A percentile compares a stretch with the other conserved stretches of the same genome.
Evolutionary conservation across 2,113 vertebrate species (phyloP).

Genomic region (Trogon surrucura): DNA sequence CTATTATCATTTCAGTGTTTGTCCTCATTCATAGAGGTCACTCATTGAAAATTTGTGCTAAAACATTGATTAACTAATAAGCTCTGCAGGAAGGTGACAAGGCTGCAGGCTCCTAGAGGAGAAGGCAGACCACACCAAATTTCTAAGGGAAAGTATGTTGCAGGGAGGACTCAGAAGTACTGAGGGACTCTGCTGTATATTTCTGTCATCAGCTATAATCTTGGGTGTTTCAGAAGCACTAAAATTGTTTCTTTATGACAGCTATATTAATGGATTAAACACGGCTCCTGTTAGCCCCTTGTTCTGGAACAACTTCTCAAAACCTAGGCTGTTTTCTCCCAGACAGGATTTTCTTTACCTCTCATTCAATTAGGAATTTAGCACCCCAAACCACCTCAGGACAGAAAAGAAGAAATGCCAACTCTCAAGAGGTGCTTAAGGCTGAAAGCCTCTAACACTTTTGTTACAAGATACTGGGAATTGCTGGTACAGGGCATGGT

Average conservation of each 20-base stretch:
- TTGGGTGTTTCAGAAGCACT: not conserved
- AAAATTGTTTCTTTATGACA: not conserved
- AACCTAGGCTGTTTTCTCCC: not conserved
- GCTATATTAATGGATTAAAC: not conserved
- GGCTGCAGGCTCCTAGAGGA: not conserved
- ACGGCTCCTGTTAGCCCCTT: not conserved
- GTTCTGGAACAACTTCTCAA: not conserved
- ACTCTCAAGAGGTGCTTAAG: not conserved
- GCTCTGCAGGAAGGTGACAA: not conserved
- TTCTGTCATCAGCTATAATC: not conserved
- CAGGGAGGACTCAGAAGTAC: not conserved
- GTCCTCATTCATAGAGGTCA: not conserved
- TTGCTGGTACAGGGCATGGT: not conserved
- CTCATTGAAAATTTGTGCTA: not conserved
- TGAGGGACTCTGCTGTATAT: not conserved
- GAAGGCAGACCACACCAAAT: not conserved
- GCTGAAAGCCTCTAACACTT: not conserved
- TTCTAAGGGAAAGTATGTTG: not conserved
- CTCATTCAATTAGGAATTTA: not conserved
- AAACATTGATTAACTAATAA: not conserved
- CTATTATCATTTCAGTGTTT: not conserved
- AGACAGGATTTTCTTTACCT: not conserved
- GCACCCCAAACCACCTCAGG: not conserved
- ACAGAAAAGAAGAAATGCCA: not conserved
- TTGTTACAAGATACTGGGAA: not conserved